phyloP scores from a whole-genome alignment of 2,888 invertebrate species.

The Oegoconia quadripuncta region DNA sequence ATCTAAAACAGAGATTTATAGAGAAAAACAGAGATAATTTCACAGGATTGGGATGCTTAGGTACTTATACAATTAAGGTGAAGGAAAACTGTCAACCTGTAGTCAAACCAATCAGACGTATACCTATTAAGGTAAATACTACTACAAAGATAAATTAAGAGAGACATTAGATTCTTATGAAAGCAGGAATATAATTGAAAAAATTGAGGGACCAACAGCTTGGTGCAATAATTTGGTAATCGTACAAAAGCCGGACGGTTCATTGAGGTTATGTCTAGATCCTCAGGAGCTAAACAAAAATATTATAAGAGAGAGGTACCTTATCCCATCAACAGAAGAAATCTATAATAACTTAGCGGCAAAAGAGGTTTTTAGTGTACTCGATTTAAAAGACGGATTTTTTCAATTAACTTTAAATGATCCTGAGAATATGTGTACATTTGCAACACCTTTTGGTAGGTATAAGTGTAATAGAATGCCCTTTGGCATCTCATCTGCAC shows the following conservation, averaged over 20 bases:
- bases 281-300: conserved; percentile 20
- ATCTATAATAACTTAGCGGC: conserved; percentile 23
- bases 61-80: conserved; percentile 1
- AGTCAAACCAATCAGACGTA: conserved; percentile 14
- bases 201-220: conserved; percentile 12
- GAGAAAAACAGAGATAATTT: not conserved
- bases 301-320: conserved; percentile 21
- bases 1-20: no score
- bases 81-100: conserved; percentile 2
- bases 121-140: conserved; percentile 7
- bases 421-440: conserved; percentile 2
- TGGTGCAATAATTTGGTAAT: conserved; percentile 25
- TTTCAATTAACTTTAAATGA: conserved; percentile 14
- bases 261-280: conserved; percentile 29
- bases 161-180: conserved; percentile 12
- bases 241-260: conserved; percentile 27
- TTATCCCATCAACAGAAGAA: conserved; percentile 15
- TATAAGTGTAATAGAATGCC: conserved; percentile 18
- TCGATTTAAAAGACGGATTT: conserved; percentile 21
- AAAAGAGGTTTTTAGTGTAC: conserved; percentile 21
- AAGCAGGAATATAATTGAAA: conserved; percentile 13
- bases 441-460: conserved; percentile 11
- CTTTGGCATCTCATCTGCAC: conserved; percentile 24
- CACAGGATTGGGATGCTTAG: not conserved
- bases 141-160: conserved; percentile 9